Conservation (phyloP, 2,113 vertebrate species). For the Nothocercus julius region DNA sequence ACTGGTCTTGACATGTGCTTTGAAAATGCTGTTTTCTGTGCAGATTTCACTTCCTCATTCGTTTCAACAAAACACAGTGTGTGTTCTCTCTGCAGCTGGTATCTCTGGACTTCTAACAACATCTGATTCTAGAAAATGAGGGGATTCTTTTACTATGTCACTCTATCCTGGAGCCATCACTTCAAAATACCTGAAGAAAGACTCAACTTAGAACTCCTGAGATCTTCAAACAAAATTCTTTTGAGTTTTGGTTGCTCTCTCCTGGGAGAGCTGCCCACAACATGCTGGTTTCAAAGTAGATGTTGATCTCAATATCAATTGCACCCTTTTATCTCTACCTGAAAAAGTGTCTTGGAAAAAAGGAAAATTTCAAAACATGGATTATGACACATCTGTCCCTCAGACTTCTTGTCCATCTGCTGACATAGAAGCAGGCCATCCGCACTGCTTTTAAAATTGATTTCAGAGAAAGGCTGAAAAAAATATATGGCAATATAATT, state of each 20-base stretch:
- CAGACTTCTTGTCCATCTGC: neutral
- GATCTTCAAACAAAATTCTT: neutral
- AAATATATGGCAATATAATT: neutral
- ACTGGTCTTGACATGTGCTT: neutral
- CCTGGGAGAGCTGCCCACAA: neutral
- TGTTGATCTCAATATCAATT: neutral
- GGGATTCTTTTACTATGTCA: neutral
- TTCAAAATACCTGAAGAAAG: neutral
- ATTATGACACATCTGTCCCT: neutral
- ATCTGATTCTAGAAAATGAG: neutral
- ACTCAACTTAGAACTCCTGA: neutral
- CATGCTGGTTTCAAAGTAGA: constrained; percentile 1
- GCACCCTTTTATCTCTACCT: neutral
- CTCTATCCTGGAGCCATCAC: neutral
- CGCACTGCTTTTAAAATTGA: neutral
- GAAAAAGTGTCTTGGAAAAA: neutral
- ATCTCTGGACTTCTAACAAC: neutral
- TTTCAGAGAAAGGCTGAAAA: constrained; percentile 13
- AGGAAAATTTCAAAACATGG: neutral
- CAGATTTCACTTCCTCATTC: neutral
- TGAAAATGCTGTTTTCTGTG: neutral
- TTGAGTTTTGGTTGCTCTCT: neutral
- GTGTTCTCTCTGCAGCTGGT: neutral
- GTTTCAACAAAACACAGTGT: neutral
- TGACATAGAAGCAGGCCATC: neutral